Evolutionary conservation across 2,113 vertebrate genomes (phyloP).

Genomic region (Lycaon pictus): DNA sequence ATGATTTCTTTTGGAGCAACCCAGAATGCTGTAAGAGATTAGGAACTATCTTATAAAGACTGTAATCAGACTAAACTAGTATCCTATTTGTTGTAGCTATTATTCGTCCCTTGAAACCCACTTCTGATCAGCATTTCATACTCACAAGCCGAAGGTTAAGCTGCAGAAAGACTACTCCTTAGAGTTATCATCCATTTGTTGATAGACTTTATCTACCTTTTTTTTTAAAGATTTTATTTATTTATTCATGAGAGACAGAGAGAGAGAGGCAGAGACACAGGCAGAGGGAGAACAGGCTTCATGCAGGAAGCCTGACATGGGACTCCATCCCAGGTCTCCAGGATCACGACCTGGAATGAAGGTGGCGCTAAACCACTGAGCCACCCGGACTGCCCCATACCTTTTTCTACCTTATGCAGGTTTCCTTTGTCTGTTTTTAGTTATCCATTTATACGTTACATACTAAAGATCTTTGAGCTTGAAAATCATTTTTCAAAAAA

Average conservation of each 20-base stretch:
- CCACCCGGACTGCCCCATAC: too few species aligned
- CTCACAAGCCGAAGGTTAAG: neutral
- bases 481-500: conserved; percentile 52
- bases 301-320: too few species aligned
- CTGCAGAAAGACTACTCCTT: neutral
- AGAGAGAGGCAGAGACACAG: too few species aligned
- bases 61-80: neutral
- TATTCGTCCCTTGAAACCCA: neutral
- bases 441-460: neutral
- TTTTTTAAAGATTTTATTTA: too few species aligned
- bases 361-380: too few species aligned
- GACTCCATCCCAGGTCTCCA: too few species aligned
- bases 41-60: neutral
- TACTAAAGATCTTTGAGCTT: neutral
- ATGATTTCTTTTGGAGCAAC: conserved; percentile 21
- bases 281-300: too few species aligned
- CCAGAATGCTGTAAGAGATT: conserved; percentile 16
- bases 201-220: neutral
- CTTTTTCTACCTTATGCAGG: neutral
- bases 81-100: conserved; percentile 36
- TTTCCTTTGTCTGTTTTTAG: conserved; percentile 1
- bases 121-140: conserved; percentile 6
- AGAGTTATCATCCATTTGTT: neutral
- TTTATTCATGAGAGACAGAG: too few species aligned
- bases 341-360: too few species aligned